These are phyloP conservation scores for Syritta pipiens DNA, from an alignment of 2,888 invertebrate species.

Conservation along the genomic window DNA sequence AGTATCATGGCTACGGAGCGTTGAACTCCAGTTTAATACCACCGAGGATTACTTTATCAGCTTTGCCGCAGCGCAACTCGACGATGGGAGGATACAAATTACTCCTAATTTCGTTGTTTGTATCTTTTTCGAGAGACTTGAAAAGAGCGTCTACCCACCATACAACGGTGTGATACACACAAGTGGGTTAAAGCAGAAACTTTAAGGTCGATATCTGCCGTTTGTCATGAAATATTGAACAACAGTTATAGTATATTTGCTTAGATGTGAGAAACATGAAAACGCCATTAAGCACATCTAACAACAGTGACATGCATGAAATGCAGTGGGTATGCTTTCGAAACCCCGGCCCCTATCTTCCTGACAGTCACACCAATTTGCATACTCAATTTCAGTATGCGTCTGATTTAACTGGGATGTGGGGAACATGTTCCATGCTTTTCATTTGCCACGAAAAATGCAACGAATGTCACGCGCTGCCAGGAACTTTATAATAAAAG, in stretches of 20 bases:
- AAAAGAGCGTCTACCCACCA: not conserved
- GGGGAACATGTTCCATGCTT: not conserved
- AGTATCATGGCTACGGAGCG: constrained; percentile 19
- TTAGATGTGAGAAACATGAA: constrained; percentile 3
- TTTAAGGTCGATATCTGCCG: not conserved
- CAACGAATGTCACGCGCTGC: not conserved
- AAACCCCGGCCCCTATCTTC: not conserved
- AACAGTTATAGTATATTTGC: constrained; percentile 15
- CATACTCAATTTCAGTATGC: constrained; percentile 1
- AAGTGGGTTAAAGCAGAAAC: not conserved
- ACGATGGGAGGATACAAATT: constrained; percentile 6
- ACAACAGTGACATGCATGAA: constrained; percentile 6
- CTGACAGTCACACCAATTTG: not conserved
- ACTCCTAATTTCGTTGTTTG: not conserved
- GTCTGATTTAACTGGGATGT: not conserved
- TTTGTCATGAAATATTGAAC: constrained; percentile 1
- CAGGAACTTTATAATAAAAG: not conserved
- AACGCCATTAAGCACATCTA: constrained; percentile 21
- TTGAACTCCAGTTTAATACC: constrained; percentile 28
- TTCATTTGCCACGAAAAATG: not conserved
- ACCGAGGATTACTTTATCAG: constrained; percentile 40
- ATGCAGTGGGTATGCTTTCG: no score
- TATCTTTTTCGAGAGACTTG: not conserved
- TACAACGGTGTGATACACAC: not conserved
- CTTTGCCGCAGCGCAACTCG: constrained; percentile 8